phyloP scores from a whole-genome alignment of 2,888 invertebrate species.

The Gonocerus acuteangulatus region DNA sequence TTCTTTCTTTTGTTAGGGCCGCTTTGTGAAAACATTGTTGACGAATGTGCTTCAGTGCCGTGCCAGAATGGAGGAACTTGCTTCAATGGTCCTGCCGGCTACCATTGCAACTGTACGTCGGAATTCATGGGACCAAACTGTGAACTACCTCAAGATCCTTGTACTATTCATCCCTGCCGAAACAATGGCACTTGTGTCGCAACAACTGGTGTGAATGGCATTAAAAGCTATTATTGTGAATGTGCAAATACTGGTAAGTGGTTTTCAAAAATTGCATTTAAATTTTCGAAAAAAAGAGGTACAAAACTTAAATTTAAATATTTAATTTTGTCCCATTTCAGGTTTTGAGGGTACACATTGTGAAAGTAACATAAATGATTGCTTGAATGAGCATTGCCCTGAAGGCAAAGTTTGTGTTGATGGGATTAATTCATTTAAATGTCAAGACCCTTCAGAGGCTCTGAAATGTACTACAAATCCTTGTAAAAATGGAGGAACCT shows the following conservation, averaged over 20 bases:
- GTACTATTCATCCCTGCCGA: slow-evolving; percentile 53
- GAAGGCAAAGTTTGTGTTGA: slow-evolving; percentile 51
- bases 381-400: slow-evolving; percentile 49
- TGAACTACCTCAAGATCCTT: slow-evolving; percentile 51
- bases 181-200: slow-evolving; percentile 56
- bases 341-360: slow-evolving; percentile 60
- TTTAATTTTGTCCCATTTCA: too few species aligned
- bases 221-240: slow-evolving; percentile 52
- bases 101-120: slow-evolving; percentile 51
- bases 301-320: too few species aligned
- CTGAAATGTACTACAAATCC: slow-evolving; percentile 45
- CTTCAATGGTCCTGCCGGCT: slow-evolving; percentile 48
- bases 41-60: slow-evolving; percentile 68
- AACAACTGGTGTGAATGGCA: slow-evolving; percentile 40
- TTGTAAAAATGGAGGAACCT: slow-evolving; percentile 66
- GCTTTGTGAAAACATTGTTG: slow-evolving; percentile 63
- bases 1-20: slow-evolving; percentile 27
- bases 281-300: not conserved
- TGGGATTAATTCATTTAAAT: slow-evolving; percentile 52
- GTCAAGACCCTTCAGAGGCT: slow-evolving; percentile 41
- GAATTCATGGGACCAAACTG: slow-evolving; percentile 53
- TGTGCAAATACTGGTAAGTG: slow-evolving; percentile 51
- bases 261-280: not conserved
- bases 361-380: slow-evolving; percentile 60
- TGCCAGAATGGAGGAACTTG: slow-evolving; percentile 60